Conservation (phyloP, 2,113 vertebrate genomes). For the Petromus typicus region DNA sequence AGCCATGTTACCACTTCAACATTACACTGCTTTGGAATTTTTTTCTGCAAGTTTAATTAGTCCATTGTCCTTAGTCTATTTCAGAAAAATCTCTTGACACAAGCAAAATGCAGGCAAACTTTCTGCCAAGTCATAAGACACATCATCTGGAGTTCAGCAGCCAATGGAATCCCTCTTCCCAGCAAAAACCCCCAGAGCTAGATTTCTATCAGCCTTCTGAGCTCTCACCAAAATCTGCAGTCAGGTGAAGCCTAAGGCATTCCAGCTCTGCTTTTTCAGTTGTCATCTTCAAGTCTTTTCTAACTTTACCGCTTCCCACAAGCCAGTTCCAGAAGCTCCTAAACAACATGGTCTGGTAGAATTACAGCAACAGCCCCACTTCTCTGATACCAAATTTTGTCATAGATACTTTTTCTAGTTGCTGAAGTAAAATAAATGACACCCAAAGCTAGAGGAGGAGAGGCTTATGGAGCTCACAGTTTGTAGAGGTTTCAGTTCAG, state of each 20-base stretch:
- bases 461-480: not conserved
- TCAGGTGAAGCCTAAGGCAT: not conserved
- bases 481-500: not conserved
- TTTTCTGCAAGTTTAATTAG: not conserved
- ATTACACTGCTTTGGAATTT: not conserved
- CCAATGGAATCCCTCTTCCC: not conserved
- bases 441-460: not conserved
- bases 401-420: not conserved
- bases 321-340: not conserved
- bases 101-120: not conserved
- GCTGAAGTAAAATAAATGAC: not conserved
- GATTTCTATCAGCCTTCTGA: not conserved
- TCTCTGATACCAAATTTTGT: not conserved
- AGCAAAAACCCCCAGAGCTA: not conserved
- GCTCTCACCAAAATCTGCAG: not conserved
- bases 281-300: not conserved
- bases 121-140: not conserved
- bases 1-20: not conserved
- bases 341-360: not conserved
- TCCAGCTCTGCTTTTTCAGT: not conserved
- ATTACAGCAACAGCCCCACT: not conserved
- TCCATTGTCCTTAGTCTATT: not conserved
- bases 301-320: not conserved
- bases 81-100: not conserved
- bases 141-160: not conserved